Percentiles rank a stretch among this genome's conserved stretches.
Evolutionary conservation across 2,797 vertebrate species (phyloP).

Genomic region (Lutjanus argentimaculatus): DNA sequence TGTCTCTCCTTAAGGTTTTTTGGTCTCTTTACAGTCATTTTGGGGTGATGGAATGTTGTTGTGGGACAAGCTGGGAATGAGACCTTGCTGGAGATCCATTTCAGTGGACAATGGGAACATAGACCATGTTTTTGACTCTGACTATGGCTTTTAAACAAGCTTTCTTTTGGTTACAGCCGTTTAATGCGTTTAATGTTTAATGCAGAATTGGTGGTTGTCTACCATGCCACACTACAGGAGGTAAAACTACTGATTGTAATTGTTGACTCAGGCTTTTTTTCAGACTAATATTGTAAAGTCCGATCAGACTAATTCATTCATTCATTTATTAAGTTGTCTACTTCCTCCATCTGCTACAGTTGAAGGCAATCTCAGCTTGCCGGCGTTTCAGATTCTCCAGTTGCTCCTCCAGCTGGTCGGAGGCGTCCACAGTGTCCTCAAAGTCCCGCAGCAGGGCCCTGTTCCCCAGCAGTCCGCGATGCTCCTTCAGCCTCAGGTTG

Average conservation of each 20-base stretch:
- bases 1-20: no score
- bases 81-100: no score
- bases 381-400: constrained; percentile 81
- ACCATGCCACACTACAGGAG: neutral
- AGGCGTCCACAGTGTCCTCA: constrained; percentile 82
- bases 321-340: constrained; percentile 43
- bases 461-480: constrained; percentile 85
- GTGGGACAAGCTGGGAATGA: no score
- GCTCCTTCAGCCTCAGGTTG: constrained; percentile 79
- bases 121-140: neutral
- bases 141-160: no score
- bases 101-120: neutral
- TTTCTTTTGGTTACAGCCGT: neutral
- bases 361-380: constrained; percentile 31
- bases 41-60: no score
- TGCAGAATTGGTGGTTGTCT: neutral
- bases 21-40: no score
- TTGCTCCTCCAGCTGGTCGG: constrained; percentile 57
- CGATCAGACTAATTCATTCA: neutral
- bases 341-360: constrained; percentile 70
- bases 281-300: neutral
- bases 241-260: no score
- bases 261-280: neutral
- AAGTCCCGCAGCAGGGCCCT: constrained; percentile 84
- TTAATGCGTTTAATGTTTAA: neutral